These are phyloP conservation scores for Drosophila persimilis DNA, from an alignment of 1,140 invertebrate species.

Conservation along the genomic window DNA sequence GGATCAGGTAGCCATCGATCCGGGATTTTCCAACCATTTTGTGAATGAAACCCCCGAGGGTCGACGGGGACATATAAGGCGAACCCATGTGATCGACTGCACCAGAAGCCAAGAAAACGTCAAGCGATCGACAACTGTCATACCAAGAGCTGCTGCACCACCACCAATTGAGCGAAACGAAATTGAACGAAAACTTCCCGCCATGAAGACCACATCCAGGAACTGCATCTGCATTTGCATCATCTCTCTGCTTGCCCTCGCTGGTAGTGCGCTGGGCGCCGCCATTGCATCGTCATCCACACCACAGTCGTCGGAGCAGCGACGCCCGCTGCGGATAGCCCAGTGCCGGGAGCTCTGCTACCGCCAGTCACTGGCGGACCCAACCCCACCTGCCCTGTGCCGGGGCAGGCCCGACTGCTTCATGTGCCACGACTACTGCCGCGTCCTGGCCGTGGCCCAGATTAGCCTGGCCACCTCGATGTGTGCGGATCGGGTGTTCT, in stretches of 20 bases:
- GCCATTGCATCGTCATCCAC: background rate
- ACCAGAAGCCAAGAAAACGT: conserved; percentile 52
- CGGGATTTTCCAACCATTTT: conserved; percentile 31
- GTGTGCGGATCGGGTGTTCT: conserved; percentile 66
- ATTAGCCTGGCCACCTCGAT: conserved; percentile 57
- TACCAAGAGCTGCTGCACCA: background rate
- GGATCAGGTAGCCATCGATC: conserved; percentile 29
- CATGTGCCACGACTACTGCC: conserved; percentile 77
- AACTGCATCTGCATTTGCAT: background rate
- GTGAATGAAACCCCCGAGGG: conserved; percentile 48
- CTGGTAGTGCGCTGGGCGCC: conserved; percentile 45
- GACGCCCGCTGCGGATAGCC: conserved; percentile 30
- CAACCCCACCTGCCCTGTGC: conserved; percentile 34
- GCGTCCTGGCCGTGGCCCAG: conserved; percentile 54
- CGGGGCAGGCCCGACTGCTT: conserved; percentile 62
- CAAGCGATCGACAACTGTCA: conserved; percentile 25
- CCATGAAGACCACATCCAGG: too few relatives aligned
- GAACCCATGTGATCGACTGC: background rate
- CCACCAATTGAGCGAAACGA: background rate
- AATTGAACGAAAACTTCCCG: background rate
- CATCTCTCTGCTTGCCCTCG: conserved; percentile 4
- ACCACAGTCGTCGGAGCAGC: background rate
- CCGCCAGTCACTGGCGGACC: conserved; percentile 19
- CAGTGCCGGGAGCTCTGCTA: conserved; percentile 65
- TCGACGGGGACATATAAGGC: conserved; percentile 39